Percentiles rank a stretch among this genome's conserved stretches.
Evolutionary conservation across 53 echinoderm and acorn worm species (phyloP).

Genomic region (Mesocentrotus franciscanus): DNA sequence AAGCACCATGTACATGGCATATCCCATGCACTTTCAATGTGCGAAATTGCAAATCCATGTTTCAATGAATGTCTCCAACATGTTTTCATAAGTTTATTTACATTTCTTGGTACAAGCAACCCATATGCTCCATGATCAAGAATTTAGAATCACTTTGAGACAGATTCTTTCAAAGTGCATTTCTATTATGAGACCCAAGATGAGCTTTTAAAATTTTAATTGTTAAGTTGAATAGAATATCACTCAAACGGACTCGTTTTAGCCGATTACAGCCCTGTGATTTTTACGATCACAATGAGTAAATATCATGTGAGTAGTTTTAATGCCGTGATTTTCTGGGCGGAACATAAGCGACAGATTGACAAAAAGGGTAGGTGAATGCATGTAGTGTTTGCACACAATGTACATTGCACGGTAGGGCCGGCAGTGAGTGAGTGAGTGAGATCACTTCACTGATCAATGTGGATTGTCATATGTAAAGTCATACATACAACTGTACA

Average conservation of each 20-base stretch:
- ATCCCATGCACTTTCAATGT: too few relatives aligned
- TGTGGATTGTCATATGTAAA: background rate
- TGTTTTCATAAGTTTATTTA: background rate
- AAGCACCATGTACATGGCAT: too few relatives aligned
- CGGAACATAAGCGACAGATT: background rate
- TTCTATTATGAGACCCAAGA: background rate
- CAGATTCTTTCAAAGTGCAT: background rate
- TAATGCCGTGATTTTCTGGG: conserved; percentile 1
- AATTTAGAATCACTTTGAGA: background rate
- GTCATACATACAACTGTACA: background rate
- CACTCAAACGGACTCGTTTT: background rate
- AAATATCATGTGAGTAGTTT: background rate
- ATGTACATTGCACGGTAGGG: background rate
- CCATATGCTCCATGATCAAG: background rate
- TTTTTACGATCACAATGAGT: background rate
- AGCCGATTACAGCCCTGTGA: background rate
- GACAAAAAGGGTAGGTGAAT: background rate
- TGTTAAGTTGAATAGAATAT: background rate
- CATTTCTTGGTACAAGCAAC: too few relatives aligned
- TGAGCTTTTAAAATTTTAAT: background rate
- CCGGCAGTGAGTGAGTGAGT: background rate
- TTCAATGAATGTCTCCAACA: too few relatives aligned
- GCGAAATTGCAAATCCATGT: too few relatives aligned
- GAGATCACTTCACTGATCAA: background rate
- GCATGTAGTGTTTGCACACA: background rate